phyloP scores from a whole-genome alignment of 2,113 vertebrate species.

The Dromas ardeola region DNA sequence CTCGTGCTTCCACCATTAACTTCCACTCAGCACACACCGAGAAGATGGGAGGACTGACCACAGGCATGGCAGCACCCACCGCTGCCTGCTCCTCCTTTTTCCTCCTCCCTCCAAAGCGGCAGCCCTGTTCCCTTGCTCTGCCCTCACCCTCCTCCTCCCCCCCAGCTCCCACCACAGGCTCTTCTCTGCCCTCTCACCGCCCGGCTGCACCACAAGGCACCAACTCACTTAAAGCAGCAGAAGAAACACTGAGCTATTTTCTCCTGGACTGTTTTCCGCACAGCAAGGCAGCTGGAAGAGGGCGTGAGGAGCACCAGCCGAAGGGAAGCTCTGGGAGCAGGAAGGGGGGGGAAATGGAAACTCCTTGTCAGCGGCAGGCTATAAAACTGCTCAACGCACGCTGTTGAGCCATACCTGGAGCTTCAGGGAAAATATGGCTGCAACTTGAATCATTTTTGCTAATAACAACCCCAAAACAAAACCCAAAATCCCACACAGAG shows the following conservation, averaged over 20 bases:
- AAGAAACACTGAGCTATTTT: background rate
- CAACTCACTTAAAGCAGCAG: background rate
- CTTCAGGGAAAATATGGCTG: background rate
- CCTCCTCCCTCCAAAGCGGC: background rate
- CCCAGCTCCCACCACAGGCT: fast-evolving
- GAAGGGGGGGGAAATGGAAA: background rate
- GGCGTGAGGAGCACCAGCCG: fast-evolving
- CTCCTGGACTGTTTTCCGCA: background rate
- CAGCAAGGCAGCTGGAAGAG: background rate
- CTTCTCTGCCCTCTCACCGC: background rate
- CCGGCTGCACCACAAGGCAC: background rate
- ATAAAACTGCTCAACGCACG: background rate
- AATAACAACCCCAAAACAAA: background rate
- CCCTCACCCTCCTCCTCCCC: background rate
- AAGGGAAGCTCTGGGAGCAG: background rate
- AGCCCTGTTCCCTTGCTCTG: background rate
- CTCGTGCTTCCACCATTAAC: background rate
- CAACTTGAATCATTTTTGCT: background rate
- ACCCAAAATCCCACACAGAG: background rate
- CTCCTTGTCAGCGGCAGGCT: background rate
- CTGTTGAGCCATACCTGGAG: background rate
- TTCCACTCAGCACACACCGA: background rate
- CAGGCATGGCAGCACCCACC: background rate
- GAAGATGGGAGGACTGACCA: background rate
- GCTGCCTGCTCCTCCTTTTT: background rate